A percentile compares a stretch with the other conserved stretches of the same genome.
Evolutionary conservation across 2,113 vertebrate species (phyloP).

Genomic region (Myiagra hebetior): DNA sequence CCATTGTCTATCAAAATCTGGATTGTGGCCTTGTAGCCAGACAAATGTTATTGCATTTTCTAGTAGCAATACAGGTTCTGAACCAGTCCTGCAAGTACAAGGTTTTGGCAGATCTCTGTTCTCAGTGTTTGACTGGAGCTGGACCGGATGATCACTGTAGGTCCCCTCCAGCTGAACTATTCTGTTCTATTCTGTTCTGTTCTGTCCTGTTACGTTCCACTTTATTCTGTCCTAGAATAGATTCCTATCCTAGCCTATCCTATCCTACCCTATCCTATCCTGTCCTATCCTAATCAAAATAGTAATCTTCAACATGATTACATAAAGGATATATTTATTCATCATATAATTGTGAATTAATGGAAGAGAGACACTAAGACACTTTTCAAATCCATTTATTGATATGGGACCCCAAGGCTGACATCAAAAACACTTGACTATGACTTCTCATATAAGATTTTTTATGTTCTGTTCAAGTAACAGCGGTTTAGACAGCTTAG

Average conservation of each 20-base stretch:
- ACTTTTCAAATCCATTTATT: not conserved
- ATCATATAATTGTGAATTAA: not conserved
- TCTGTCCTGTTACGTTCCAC: no score
- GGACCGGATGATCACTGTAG: fast-evolving
- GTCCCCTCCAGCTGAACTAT: not conserved
- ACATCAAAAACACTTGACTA: not conserved
- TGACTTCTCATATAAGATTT: not conserved
- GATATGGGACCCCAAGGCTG: not conserved
- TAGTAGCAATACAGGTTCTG: not conserved
- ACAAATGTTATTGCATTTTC: not conserved
- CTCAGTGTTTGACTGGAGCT: not conserved
- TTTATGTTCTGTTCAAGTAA: not conserved
- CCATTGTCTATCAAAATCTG: not conserved
- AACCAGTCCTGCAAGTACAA: not conserved
- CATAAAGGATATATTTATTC: not conserved
- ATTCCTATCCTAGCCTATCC: not conserved
- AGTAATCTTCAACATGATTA: not conserved
- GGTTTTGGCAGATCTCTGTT: not conserved
- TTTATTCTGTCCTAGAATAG: no score
- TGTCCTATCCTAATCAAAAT: not conserved
- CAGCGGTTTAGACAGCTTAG: not conserved
- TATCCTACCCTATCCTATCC: not conserved
- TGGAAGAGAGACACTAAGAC: not conserved
- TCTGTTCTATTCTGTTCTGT: not conserved
- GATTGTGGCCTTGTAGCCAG: not conserved